Conservation (phyloP, 2,888 invertebrate genomes). For the Drosophila mimica region DNA sequence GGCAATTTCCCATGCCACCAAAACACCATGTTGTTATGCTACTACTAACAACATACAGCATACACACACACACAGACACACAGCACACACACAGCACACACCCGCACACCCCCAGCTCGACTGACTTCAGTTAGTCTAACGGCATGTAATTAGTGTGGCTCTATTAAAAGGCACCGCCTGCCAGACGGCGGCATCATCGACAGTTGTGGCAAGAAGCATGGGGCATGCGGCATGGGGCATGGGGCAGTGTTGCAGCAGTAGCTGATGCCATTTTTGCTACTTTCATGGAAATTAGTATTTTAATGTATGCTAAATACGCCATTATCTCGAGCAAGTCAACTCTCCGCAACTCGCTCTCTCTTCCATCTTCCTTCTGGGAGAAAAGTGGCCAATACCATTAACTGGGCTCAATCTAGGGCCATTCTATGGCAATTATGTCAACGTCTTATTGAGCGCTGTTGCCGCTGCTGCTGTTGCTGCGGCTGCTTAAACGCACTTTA, state of each 20-base stretch:
- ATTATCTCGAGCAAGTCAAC: slow-evolving; percentile 70
- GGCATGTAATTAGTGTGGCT: slow-evolving; percentile 81
- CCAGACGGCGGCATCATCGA: slow-evolving; percentile 32
- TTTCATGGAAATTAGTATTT: slow-evolving; percentile 79
- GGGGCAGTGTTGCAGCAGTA: slow-evolving; percentile 1
- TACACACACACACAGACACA: slow-evolving; percentile 6
- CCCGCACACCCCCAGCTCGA: slow-evolving; percentile 11
- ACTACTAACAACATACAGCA: slow-evolving; percentile 6
- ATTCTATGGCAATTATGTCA: slow-evolving; percentile 39
- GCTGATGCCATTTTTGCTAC: slow-evolving; percentile 60
- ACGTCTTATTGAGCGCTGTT: not conserved
- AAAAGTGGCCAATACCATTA: slow-evolving; percentile 58
- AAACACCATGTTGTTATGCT: slow-evolving; percentile 37
- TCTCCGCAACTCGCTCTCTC: slow-evolving; percentile 23
- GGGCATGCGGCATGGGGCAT: not conserved
- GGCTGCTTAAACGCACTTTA: slow-evolving; percentile 29
- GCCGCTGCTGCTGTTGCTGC: not conserved
- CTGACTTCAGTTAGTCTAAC: slow-evolving; percentile 72
- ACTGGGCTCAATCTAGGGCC: slow-evolving; percentile 38
- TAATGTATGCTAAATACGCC: slow-evolving; percentile 80
- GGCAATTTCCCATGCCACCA: slow-evolving; percentile 6
- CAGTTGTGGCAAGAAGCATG: slow-evolving; percentile 2
- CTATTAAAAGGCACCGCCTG: slow-evolving; percentile 80
- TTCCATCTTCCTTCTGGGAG: slow-evolving; percentile 52
- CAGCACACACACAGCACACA: slow-evolving; percentile 6